phyloP scores from a whole-genome alignment of 2,797 vertebrate genomes.

The Cichlasoma orientale region DNA sequence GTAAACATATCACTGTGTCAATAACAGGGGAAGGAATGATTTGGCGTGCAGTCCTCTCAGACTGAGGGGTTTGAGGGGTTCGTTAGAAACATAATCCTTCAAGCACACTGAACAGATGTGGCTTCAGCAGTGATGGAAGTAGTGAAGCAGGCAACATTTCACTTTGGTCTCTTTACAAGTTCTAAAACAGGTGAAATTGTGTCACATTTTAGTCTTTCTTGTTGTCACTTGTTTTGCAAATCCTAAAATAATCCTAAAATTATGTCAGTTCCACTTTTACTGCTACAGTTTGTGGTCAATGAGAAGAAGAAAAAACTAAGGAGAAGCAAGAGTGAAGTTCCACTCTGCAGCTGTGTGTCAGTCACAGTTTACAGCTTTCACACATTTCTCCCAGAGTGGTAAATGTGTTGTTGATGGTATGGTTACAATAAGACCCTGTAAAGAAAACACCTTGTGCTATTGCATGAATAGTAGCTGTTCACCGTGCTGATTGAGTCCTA shows the following conservation, averaged over 20 bases:
- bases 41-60: background rate
- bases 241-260: background rate
- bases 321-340: background rate
- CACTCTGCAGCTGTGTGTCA: constrained; percentile 1
- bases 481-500: background rate
- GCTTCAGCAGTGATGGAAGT: background rate
- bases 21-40: constrained; percentile 24
- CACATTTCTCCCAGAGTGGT: constrained; percentile 20
- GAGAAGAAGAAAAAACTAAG: background rate
- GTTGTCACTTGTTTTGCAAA: background rate
- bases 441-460: background rate
- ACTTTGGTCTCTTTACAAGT: background rate
- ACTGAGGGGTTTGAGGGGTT: background rate
- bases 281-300: background rate
- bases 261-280: background rate
- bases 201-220: background rate
- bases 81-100: background rate
- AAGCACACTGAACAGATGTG: background rate
- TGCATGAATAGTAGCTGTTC: background rate
- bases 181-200: background rate
- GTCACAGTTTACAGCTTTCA: constrained; percentile 46
- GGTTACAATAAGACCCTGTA: background rate
- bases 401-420: constrained; percentile 16
- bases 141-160: background rate
- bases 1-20: constrained; percentile 40